phyloP scores from a whole-genome alignment of 1,140 invertebrate species.

The Lepidurus apus region DNA sequence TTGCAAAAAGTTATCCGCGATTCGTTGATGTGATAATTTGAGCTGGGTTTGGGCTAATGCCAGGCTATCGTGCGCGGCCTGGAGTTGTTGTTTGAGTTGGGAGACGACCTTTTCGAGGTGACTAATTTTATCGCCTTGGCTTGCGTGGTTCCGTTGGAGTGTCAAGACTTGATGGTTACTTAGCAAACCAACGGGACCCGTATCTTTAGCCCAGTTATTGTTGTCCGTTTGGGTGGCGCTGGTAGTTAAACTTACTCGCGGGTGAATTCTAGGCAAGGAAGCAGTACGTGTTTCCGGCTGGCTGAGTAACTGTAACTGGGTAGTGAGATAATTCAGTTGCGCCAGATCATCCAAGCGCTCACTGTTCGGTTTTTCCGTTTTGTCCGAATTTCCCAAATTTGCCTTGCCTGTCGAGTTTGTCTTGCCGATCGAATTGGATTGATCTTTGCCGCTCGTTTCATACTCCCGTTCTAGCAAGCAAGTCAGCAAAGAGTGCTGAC shows the following conservation, averaged over 20 bases:
- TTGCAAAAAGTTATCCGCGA: not conserved
- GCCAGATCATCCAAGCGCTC: conserved; percentile 1
- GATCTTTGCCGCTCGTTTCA: not conserved
- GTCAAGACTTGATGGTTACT: conserved; percentile 8
- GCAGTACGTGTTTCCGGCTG: not conserved
- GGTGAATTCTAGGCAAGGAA: not conserved
- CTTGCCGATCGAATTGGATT: not conserved
- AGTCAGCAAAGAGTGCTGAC: not conserved
- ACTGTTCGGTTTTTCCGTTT: not conserved
- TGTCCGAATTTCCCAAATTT: not conserved
- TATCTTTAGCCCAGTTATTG: not conserved
- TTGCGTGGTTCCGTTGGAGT: not conserved
- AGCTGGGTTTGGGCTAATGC: not conserved
- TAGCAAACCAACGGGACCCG: not conserved
- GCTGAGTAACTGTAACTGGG: conserved; percentile 6
- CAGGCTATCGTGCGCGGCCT: not conserved
- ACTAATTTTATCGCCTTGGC: not conserved
- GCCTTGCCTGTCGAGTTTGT: not conserved
- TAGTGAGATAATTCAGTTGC: conserved; percentile 8
- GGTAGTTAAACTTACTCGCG: not conserved
- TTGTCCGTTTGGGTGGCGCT: not conserved
- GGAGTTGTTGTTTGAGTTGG: not conserved
- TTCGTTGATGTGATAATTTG: not conserved
- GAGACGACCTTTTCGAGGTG: conserved; percentile 2
- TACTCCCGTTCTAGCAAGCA: not conserved